Percentiles rank a stretch among this genome's conserved stretches.
phyloP scores from a whole-genome alignment of 1,140 invertebrate genomes.

The Sycophaga agraensis region DNA sequence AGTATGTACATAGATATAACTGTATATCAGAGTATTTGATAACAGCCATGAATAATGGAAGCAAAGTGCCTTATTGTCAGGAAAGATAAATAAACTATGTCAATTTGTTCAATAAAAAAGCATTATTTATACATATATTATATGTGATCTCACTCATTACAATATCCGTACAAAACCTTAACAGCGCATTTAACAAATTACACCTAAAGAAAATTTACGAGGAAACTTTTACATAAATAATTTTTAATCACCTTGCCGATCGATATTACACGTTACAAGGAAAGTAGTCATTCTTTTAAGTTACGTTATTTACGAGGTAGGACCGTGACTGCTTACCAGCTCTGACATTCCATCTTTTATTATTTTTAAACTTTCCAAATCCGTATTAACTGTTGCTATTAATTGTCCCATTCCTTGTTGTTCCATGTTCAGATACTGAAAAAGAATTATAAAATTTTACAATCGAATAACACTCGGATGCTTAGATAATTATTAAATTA shows the following conservation, averaged over 20 bases:
- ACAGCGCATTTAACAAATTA: constrained; percentile 16
- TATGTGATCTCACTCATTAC: neutral
- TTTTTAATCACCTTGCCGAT: constrained; percentile 13
- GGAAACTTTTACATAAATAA: constrained; percentile 18
- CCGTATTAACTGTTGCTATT: constrained; percentile 76
- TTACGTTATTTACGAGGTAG: constrained; percentile 35
- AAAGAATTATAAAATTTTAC: constrained; percentile 17
- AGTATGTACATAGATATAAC: constrained; percentile 44
- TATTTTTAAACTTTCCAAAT: constrained; percentile 75
- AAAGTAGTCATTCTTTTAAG: constrained; percentile 28
- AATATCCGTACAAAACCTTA: constrained; percentile 10
- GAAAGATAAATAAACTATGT: constrained; percentile 33
- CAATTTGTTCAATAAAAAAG: constrained; percentile 38
- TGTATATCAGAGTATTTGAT: constrained; percentile 33
- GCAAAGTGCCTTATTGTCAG: constrained; percentile 36
- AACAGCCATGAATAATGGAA: constrained; percentile 23
- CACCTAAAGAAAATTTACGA: neutral
- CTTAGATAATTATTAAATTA: too few species aligned
- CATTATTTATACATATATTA: constrained; percentile 37
- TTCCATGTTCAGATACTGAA: constrained; percentile 76
- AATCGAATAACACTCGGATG: too few species aligned
- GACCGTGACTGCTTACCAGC: constrained; percentile 42
- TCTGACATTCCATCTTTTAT: constrained; percentile 75
- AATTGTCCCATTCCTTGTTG: constrained; percentile 83
- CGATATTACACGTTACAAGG: neutral